phyloP scores from a whole-genome alignment of 1,140 invertebrate species.

The Pinna nobilis region DNA sequence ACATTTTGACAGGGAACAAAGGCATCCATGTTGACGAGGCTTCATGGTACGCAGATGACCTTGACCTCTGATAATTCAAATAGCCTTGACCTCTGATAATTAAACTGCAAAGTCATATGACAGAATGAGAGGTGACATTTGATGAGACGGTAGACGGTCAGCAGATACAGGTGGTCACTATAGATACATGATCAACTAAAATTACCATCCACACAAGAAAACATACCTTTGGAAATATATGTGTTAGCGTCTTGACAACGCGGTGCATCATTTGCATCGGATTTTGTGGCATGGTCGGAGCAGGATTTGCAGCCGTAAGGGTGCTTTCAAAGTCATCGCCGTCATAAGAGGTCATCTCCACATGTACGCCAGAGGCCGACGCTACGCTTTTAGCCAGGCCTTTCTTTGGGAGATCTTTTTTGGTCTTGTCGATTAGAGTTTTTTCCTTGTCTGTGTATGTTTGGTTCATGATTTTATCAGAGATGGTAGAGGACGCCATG shows the following conservation, averaged over 20 bases:
- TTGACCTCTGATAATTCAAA: no score
- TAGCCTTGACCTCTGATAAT: no score
- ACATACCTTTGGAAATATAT: slow-evolving; percentile 30
- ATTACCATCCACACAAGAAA: neutral
- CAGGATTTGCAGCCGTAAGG: neutral
- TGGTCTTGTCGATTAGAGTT: slow-evolving; percentile 25
- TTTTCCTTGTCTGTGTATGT: slow-evolving; percentile 30
- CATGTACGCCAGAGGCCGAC: neutral
- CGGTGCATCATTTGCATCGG: slow-evolving; percentile 31
- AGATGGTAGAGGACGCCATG: neutral
- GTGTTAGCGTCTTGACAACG: slow-evolving; percentile 37
- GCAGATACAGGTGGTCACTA: no score
- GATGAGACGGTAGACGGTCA: no score
- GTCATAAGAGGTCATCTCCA: no score
- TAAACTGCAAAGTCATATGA: no score
- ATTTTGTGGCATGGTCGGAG: slow-evolving; percentile 7
- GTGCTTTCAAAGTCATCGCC: slow-evolving; percentile 32
- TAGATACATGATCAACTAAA: no score
- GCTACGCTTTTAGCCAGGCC: neutral
- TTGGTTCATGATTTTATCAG: slow-evolving; percentile 9
- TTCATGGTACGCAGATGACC: no score
- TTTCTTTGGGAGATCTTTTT: slow-evolving; percentile 28
- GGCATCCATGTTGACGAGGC: no score
- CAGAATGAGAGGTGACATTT: no score
- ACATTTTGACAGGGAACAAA: no score